Evolutionary conservation across 2,113 vertebrate genomes (phyloP).

Genomic region (Podarcis cretensis): DNA sequence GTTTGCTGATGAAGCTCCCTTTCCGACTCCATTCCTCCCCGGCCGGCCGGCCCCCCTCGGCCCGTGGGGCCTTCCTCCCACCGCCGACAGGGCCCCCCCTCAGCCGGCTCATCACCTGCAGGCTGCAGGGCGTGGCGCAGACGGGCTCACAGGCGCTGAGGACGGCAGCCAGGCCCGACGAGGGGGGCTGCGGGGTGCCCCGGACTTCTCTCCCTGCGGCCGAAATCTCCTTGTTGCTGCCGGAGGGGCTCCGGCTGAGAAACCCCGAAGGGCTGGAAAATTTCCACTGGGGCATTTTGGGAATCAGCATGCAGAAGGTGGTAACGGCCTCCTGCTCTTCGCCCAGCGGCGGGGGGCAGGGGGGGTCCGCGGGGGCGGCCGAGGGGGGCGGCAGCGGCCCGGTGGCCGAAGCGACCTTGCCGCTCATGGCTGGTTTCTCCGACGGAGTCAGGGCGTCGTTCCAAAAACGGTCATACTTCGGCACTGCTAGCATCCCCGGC

Average conservation of each 20-base stretch:
- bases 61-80: slow-evolving; percentile 75
- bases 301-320: slow-evolving; percentile 94
- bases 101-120: slow-evolving; percentile 83
- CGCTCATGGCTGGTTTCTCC: slow-evolving; percentile 86
- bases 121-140: slow-evolving; percentile 86
- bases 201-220: slow-evolving; percentile 13
- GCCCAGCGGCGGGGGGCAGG: slow-evolving; percentile 75
- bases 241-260: slow-evolving; percentile 87
- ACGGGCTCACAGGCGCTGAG: slow-evolving; percentile 90
- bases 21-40: slow-evolving; percentile 89
- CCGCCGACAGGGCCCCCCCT: slow-evolving; percentile 60
- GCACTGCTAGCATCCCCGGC: slow-evolving; percentile 88
- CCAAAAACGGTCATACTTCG: slow-evolving; percentile 90
- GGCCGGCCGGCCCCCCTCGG: slow-evolving; percentile 77
- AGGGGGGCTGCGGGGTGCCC: slow-evolving; percentile 49
- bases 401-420: slow-evolving; percentile 81
- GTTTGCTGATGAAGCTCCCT: slow-evolving; percentile 94
- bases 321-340: slow-evolving; percentile 88
- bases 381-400: slow-evolving; percentile 75
- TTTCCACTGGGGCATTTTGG: slow-evolving; percentile 94
- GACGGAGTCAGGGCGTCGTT: slow-evolving; percentile 87
- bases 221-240: slow-evolving; percentile 80
- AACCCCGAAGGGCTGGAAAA: slow-evolving; percentile 84
- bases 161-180: slow-evolving; percentile 84
- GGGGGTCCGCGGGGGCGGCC: slow-evolving; percentile 74